Evolutionary conservation across 2,797 vertebrate species (phyloP).

Genomic region (Phylloscopus collybita): DNA sequence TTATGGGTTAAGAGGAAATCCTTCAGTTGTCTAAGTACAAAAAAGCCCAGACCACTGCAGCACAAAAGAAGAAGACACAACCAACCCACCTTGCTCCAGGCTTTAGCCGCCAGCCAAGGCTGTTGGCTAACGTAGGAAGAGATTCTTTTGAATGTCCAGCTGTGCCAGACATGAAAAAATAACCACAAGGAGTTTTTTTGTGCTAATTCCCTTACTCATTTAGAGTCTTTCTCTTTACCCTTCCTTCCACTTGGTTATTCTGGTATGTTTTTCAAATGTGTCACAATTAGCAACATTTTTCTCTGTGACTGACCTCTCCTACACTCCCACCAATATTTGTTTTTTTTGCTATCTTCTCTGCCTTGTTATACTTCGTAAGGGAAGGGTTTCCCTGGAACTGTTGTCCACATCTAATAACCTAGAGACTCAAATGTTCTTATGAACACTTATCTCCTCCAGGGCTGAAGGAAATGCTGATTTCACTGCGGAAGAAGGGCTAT

Average conservation of each 20-base stretch:
- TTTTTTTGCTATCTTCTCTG: background rate
- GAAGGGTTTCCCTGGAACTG: background rate
- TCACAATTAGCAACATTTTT: background rate
- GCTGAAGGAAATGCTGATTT: background rate
- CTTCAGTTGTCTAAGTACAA: background rate
- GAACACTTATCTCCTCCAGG: background rate
- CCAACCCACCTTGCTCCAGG: background rate
- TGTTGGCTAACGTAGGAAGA: background rate
- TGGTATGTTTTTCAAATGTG: background rate
- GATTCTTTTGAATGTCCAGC: background rate
- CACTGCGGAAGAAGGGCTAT: background rate
- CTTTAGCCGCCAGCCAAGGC: background rate
- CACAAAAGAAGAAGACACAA: background rate
- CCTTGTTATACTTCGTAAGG: background rate
- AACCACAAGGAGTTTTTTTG: background rate
- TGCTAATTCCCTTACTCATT: background rate
- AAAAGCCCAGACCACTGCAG: background rate
- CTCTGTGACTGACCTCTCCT: background rate
- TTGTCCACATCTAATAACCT: background rate
- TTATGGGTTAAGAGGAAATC: background rate
- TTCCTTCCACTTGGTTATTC: background rate
- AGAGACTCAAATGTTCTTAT: background rate
- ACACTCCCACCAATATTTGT: background rate
- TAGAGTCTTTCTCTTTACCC: background rate
- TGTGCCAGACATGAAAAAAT: background rate